These are phyloP conservation scores for Panulirus ornatus DNA, from an alignment of 1,140 invertebrate genomes.

Conservation along the genomic window DNA sequence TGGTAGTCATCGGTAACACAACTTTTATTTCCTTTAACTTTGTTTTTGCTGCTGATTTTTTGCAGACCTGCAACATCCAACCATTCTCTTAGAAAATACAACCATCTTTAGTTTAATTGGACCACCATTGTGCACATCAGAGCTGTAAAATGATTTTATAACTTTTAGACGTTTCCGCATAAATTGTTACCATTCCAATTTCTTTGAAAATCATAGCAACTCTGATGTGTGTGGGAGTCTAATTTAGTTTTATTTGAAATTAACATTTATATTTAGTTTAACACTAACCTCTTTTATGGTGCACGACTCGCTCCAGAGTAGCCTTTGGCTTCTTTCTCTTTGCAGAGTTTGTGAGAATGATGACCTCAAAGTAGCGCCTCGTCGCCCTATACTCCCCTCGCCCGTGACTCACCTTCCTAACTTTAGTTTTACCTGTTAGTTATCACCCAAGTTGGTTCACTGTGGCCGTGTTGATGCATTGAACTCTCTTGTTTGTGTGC, in stretches of 20 bases:
- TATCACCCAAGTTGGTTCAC: background rate
- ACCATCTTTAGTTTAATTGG: no score
- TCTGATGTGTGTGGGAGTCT: background rate
- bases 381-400: conserved; percentile 34
- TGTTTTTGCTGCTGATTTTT: no score
- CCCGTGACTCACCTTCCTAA: conserved; percentile 62
- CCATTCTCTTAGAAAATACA: no score
- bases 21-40: background rate
- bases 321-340: conserved; percentile 57
- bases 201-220: no score
- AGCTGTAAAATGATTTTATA: no score
- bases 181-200: no score
- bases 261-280: background rate
- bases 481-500: background rate
- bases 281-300: conserved; percentile 6
- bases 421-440: conserved; percentile 63
- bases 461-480: background rate
- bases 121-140: background rate
- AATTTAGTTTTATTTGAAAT: background rate
- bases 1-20: background rate
- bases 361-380: conserved; percentile 65
- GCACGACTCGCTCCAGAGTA: conserved; percentile 44
- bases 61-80: no score
- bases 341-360: conserved; percentile 72
- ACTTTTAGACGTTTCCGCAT: no score